Evolutionary conservation across 2,888 invertebrate genomes (phyloP).

Genomic region (Molorchus minor): DNA sequence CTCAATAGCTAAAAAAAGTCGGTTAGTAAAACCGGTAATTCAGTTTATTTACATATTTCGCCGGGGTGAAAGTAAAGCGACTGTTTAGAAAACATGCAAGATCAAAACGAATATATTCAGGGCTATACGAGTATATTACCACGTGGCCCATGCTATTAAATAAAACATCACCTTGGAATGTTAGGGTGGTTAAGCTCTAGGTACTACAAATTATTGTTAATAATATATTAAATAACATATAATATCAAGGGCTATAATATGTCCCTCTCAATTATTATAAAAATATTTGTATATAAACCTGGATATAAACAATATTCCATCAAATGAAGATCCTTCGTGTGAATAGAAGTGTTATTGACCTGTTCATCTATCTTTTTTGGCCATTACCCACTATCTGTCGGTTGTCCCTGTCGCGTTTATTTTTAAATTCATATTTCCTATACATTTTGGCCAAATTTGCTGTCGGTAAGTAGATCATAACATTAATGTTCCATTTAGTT

Average conservation of each 20-base stretch:
- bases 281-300: not conserved
- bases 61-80: not conserved
- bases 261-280: not conserved
- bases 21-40: not conserved
- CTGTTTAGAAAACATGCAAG: not conserved
- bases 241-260: too few relatives aligned
- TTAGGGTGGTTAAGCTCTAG: too few relatives aligned
- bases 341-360: too few relatives aligned
- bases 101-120: not conserved
- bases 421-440: not conserved
- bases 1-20: too few relatives aligned
- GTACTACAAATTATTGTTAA: too few relatives aligned
- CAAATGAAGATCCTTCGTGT: too few relatives aligned
- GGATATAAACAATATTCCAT: not conserved
- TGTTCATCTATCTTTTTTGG: too few relatives aligned
- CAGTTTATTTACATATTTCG: not conserved
- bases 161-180: too few relatives aligned
- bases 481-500: slow-evolving; percentile 1
- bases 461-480: slow-evolving; percentile 5
- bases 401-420: not conserved
- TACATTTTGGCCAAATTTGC: not conserved
- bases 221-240: too few relatives aligned
- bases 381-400: not conserved
- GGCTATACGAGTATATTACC: not conserved
- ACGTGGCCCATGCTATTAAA: too few relatives aligned